Percentiles rank a stretch among this genome's conserved stretches.
phyloP scores from a whole-genome alignment of 2,797 vertebrate genomes.

The Myripristis murdjan region DNA sequence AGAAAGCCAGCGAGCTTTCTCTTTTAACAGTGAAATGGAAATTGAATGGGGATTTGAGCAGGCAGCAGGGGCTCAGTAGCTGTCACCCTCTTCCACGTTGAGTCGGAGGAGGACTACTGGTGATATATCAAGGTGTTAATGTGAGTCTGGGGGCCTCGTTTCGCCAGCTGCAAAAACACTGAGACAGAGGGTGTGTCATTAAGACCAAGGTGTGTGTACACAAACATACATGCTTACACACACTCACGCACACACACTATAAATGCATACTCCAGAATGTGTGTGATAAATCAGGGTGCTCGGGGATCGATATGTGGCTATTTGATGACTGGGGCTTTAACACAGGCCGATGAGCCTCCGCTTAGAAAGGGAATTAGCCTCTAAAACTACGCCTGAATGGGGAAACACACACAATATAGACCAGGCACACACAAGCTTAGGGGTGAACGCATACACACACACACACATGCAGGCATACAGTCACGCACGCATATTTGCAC shows the following conservation, averaged over 20 bases:
- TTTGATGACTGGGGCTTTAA: constrained; percentile 57
- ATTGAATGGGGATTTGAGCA: constrained; percentile 63
- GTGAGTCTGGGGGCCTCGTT: constrained; percentile 68
- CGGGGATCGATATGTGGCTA: constrained; percentile 58
- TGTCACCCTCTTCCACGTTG: constrained; percentile 46
- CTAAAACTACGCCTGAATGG: constrained; percentile 39
- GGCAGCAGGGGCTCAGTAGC: constrained; percentile 54
- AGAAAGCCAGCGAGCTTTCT: constrained; percentile 17
- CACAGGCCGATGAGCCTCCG: constrained; percentile 32
- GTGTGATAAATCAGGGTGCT: constrained; percentile 62
- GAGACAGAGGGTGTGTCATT: constrained; percentile 57
- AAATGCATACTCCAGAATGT: constrained; percentile 47
- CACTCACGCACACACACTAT: constrained; percentile 48
- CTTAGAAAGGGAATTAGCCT: constrained; percentile 48
- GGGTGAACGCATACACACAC: too few species aligned
- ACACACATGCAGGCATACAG: not conserved
- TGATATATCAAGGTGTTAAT: constrained; percentile 76
- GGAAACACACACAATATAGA: constrained; percentile 3
- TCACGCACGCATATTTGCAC: constrained; percentile 11
- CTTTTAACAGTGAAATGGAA: constrained; percentile 46
- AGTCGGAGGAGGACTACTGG: constrained; percentile 24
- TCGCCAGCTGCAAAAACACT: constrained; percentile 71
- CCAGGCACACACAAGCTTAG: too few species aligned
- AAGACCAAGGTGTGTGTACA: constrained; percentile 42
- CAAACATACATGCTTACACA: constrained; percentile 33